phyloP scores from a whole-genome alignment of 2,888 invertebrate genomes.

The Cepaea hortensis region DNA sequence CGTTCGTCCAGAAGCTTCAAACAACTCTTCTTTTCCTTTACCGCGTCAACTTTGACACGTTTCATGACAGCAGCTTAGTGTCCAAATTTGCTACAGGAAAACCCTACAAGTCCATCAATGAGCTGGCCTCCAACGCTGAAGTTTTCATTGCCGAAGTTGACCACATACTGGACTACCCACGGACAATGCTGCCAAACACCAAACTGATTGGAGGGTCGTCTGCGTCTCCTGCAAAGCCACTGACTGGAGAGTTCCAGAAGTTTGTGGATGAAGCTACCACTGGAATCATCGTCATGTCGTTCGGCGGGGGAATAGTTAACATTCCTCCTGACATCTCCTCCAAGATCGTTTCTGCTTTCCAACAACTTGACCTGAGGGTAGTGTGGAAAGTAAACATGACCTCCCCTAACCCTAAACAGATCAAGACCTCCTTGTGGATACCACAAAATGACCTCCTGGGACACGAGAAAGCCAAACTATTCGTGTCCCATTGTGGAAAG shows the following conservation, averaged over 20 bases:
- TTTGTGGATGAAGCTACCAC: constrained; percentile 22
- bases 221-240: constrained; percentile 5
- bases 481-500: constrained; percentile 63
- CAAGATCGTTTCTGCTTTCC: constrained; percentile 49
- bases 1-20: constrained; percentile 45
- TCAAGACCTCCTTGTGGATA: constrained; percentile 56
- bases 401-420: constrained; percentile 45
- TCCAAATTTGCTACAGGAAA: constrained; percentile 51
- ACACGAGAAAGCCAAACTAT: constrained; percentile 56
- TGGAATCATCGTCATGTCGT: constrained; percentile 58
- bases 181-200: constrained; percentile 47
- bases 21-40: constrained; percentile 26
- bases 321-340: constrained; percentile 36
- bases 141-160: constrained; percentile 54
- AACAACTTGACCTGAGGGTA: constrained; percentile 48
- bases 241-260: constrained; percentile 1
- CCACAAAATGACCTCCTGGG: constrained; percentile 62
- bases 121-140: constrained; percentile 45
- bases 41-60: constrained; percentile 38
- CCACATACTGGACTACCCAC: constrained; percentile 56
- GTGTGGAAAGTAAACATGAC: constrained; percentile 50
- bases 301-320: constrained; percentile 54
- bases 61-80: constrained; percentile 48
- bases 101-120: constrained; percentile 48
- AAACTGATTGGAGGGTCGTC: constrained; percentile 14